Percentiles rank a stretch among this genome's conserved stretches.
Conservation (phyloP, 2,888 invertebrate genomes). For the Flexamia atlantica region DNA sequence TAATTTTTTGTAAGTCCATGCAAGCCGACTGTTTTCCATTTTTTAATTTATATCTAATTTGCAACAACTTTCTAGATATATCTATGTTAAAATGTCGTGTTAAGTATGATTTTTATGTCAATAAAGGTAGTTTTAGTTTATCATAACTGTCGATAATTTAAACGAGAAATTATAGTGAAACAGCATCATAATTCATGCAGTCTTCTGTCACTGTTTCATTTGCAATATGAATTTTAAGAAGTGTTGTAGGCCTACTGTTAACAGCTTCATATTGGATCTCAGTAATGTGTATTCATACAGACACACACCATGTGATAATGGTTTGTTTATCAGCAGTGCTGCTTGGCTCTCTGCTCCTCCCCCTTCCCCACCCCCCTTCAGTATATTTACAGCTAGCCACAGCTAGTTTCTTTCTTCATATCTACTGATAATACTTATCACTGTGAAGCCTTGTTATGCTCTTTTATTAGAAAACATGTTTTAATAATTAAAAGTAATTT, state of each 20-base stretch:
- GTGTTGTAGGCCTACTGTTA: too few species aligned
- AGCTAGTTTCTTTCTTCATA: not conserved
- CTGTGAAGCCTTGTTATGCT: not conserved
- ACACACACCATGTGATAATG: not conserved
- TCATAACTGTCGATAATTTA: too few species aligned
- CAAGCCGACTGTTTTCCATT: too few species aligned
- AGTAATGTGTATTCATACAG: not conserved
- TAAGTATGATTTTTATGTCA: too few species aligned
- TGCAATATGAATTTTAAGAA: too few species aligned
- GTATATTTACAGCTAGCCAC: not conserved
- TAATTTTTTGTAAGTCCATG: too few species aligned
- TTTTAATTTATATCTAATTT: too few species aligned
- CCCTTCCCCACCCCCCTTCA: not conserved
- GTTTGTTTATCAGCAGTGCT: conserved; percentile 6
- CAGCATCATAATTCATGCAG: too few species aligned
- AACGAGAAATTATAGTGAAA: too few species aligned
- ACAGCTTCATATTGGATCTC: not conserved
- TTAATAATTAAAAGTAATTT: not conserved
- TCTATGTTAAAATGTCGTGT: too few species aligned
- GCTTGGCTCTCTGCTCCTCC: not conserved
- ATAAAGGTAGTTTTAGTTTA: too few species aligned
- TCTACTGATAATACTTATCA: not conserved
- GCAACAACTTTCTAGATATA: too few species aligned
- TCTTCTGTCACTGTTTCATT: not conserved
- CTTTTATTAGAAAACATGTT: not conserved